Base-by-base conservation (phyloP, 2,797 vertebrate genomes). In the Poeciliopsis gracilis region DNA sequence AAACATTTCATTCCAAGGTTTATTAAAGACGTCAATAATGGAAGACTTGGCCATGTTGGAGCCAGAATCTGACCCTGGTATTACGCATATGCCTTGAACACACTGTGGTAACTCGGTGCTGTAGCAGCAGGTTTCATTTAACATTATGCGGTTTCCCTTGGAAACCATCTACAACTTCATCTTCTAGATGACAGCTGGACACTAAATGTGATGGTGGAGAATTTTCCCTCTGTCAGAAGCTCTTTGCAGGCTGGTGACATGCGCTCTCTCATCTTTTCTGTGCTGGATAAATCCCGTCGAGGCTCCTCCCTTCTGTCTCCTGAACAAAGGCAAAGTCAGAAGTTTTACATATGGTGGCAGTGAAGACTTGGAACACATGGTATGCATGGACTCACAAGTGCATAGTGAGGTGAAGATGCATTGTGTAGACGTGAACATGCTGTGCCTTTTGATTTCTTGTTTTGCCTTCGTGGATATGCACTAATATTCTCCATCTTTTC, bases 221-320 rank as follows among this genome's bases (percentile, higher is more conserved):
- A 82, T 78, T 86, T 83, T 43, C 80, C 77, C 74, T 46, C 73
- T 49, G 74, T 88, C 88, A 75, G 66, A 45, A 82, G 59, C 84
- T 90, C 87, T 94, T 91, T 92, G 86, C 87, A 93, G 90, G 91
- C 92, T 77, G 71, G 79, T 95, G 92, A 93, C 92, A 93, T 85
- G 80, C 84, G 38, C 73, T 67, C 80, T 84, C 82, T 92, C 88
- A 86, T 94, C 87, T 81, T 86, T 82, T 88, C 78, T 61, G 43
- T 55, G 20, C 85, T 88, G 84, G 82, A 79, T n/a, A 88, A 88
- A 90, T 95, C 86, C 84, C 82, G 90, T 78, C 16, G 38, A 86
- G 86, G 86, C 28, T 86, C 89, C 82, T 86, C 86, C 78, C 77
- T 85, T 84, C 71, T 77, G 77, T 87, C 82, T 82, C 75, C 72